Evolutionary conservation across 2,113 vertebrate genomes (phyloP), one percentile per base, ranked within the genome.

Genomic region (Herpetotheres cachinnans): DNA sequence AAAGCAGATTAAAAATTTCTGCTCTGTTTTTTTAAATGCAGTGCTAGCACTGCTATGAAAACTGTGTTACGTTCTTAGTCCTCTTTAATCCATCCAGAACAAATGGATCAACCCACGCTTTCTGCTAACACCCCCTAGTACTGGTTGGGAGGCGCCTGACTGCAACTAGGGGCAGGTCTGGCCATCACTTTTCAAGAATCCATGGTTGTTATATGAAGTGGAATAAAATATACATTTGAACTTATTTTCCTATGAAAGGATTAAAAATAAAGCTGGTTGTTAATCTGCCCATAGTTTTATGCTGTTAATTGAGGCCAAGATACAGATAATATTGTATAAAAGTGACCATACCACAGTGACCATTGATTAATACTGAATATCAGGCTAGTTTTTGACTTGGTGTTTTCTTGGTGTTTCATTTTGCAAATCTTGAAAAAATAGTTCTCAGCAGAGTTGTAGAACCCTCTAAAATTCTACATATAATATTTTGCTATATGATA

Each of bases 81-180:
- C 50, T 73, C 22, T 65, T 58, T 38, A 81, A 40, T 81, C 12
- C 6, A 8, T 54, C 17, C 12, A 34, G 63, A 91, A 44, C 9
- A 54, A 65, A 61, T 34, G 6, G 67, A 58, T 54, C 5, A n/a
- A 10, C 1, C 1, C n/a, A 21, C 1, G 0, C 55, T 44, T 88
- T 59, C 62, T 6, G 5, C 54, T 65, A 9, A 11, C 56, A 56
- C 16, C 38, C 54, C 29, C 7, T 27, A 40, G 17, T 42, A 8
- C 47, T 92, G 74, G 30, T 74, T 44, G 72, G 44, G 44, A 61
- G 40, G 26, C 56, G 79, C 24, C 54, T 88, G 88, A 42, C 49
- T 80, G 3, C 42, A 29, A 2, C 11, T 70, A 17, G 40, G 72
- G 32, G 17, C 22, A 42, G 26, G 9, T 66, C 46, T 90, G 40